Conservation (phyloP, 2,113 vertebrate species). For the Lepisosteus osseus region DNA sequence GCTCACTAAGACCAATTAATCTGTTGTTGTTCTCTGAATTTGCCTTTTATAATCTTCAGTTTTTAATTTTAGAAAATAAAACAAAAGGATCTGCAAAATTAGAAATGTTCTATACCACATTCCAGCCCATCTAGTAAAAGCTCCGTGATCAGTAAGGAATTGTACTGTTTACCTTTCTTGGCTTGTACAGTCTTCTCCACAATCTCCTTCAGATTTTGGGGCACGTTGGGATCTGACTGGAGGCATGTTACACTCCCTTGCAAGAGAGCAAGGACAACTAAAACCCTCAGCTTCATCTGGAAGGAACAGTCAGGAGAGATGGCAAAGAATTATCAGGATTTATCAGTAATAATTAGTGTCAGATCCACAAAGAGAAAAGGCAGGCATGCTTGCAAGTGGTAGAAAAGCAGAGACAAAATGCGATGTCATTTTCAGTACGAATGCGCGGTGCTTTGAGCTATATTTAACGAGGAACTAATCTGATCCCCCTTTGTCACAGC, state of each 20-base stretch:
- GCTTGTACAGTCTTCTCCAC: conserved; percentile 13
- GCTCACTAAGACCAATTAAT: no score
- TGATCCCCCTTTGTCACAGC: not conserved
- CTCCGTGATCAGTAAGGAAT: not conserved
- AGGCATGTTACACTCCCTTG: conserved; percentile 29
- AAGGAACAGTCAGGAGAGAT: conserved; percentile 2
- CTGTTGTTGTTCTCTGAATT: no score
- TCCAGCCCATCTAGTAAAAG: no score
- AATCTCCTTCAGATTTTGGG: conserved; percentile 22
- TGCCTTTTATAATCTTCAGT: no score
- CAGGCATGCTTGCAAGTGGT: no score
- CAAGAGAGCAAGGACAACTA: conserved; percentile 34
- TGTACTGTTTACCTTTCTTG: conserved; percentile 10
- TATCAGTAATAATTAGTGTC: no score
- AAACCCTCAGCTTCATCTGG: conserved; percentile 47
- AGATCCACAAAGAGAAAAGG: no score
- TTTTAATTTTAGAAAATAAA: not conserved
- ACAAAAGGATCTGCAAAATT: not conserved
- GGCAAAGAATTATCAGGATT: no score
- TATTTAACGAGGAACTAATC: no score
- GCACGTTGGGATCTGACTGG: conserved; percentile 15
- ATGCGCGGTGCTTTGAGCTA: no score
- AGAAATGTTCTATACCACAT: not conserved
- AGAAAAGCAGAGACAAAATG: no score
- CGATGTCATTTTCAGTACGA: no score